Percentiles rank a stretch among this genome's conserved stretches.
Evolutionary conservation across 2,888 invertebrate species (phyloP).

Genomic region (Euplagia quadripunctaria): DNA sequence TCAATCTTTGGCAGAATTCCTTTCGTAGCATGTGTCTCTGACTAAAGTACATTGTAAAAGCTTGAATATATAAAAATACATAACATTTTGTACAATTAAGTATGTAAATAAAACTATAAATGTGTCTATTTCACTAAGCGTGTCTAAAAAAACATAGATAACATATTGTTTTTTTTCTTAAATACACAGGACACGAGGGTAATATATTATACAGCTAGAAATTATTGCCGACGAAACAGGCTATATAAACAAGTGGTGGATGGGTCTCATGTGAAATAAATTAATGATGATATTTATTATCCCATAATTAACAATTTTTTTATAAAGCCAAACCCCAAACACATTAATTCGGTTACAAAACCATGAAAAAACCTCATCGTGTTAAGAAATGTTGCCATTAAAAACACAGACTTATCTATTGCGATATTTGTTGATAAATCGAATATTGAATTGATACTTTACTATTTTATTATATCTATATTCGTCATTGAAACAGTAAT

Average conservation of each 20-base stretch:
- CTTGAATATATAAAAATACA: slow-evolving; percentile 35
- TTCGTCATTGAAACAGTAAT: too few species aligned
- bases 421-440: neutral
- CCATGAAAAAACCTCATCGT: too few species aligned
- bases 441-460: neutral
- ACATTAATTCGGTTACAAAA: neutral
- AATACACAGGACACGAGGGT: too few species aligned
- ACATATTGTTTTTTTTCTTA: neutral
- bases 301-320: neutral
- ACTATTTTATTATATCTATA: too few species aligned
- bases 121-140: slow-evolving; percentile 1
- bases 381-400: neutral
- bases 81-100: slow-evolving; percentile 21
- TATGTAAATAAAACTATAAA: slow-evolving; percentile 16
- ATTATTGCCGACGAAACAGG: neutral
- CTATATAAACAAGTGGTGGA: neutral
- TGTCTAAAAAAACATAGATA: neutral
- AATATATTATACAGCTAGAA: neutral
- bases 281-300: neutral
- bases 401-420: neutral
- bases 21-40: slow-evolving; percentile 36
- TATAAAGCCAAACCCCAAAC: neutral
- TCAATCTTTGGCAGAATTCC: slow-evolving; percentile 59
- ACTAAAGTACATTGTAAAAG: slow-evolving; percentile 27
- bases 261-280: neutral